A percentile compares a stretch with the other conserved stretches of the same genome.
Evolutionary conservation across 2,888 invertebrate genomes (phyloP).

Genomic region (Metalampra italica): DNA sequence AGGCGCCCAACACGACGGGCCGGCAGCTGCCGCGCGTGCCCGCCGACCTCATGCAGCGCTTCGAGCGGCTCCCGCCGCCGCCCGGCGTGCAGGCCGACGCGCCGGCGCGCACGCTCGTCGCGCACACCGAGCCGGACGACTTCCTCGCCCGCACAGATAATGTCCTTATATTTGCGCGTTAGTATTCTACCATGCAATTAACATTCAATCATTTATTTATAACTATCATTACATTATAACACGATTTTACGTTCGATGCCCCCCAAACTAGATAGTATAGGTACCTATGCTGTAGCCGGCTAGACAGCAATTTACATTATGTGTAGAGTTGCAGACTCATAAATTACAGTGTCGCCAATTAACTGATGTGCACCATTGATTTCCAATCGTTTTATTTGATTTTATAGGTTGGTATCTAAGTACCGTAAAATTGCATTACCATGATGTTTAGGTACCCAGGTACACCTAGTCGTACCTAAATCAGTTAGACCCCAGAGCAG

Average conservation of each 20-base stretch:
- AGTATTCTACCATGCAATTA: constrained; percentile 70
- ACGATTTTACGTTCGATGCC: constrained; percentile 49
- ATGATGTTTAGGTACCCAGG: not conserved
- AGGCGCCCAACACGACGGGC: constrained; percentile 81
- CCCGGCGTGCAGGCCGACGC: constrained; percentile 80
- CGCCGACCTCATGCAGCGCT: constrained; percentile 71
- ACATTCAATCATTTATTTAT: no score
- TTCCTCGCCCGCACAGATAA: constrained; percentile 83
- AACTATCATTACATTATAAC: no score
- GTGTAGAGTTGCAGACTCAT: not conserved
- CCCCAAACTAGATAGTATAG: no score
- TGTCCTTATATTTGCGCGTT: constrained; percentile 83
- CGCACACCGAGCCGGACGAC: constrained; percentile 81
- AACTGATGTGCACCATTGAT: constrained; percentile 2
- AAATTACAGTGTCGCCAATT: not conserved
- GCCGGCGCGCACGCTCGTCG: constrained; percentile 63
- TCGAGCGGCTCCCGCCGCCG: constrained; percentile 72
- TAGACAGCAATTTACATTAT: not conserved
- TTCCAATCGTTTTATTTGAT: constrained; percentile 4
- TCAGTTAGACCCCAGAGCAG: no score
- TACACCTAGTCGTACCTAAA: no score
- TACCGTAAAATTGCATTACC: not conserved
- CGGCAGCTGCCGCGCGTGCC: constrained; percentile 78
- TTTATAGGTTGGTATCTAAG: no score
- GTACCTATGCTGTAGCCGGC: constrained; percentile 12